Conservation (phyloP, 2,888 invertebrate species). For the Aphodius sticticus region DNA sequence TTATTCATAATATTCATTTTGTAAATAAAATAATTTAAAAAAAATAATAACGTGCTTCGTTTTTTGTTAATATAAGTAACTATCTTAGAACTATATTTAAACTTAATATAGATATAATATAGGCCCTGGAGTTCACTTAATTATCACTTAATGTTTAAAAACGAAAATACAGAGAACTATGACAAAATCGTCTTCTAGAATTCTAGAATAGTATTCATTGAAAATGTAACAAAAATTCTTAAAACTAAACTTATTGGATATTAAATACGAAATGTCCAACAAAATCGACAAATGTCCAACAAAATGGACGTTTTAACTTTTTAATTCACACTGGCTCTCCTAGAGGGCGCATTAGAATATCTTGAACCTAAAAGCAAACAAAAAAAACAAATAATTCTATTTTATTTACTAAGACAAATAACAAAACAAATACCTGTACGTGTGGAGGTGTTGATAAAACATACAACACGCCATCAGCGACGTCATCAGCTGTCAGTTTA, state of each 20-base stretch:
- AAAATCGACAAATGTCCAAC: too few relatives aligned
- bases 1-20: not conserved
- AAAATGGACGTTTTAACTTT: not conserved
- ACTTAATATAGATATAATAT: too few relatives aligned
- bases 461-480: slow-evolving; percentile 53
- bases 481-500: slow-evolving; percentile 48
- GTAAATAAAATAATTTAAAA: not conserved
- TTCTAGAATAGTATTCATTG: too few relatives aligned
- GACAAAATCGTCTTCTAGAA: too few relatives aligned
- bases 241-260: too few relatives aligned
- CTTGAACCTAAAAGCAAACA: slow-evolving; percentile 39
- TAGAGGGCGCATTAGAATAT: slow-evolving; percentile 41
- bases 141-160: too few relatives aligned
- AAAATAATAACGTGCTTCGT: not conserved
- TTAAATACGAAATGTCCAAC: too few relatives aligned
- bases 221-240: too few relatives aligned
- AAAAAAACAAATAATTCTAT: slow-evolving; percentile 18
- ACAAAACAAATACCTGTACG: slow-evolving; percentile 50
- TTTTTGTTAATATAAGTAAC: too few relatives aligned
- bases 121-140: too few relatives aligned
- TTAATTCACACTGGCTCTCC: slow-evolving; percentile 42
- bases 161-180: too few relatives aligned
- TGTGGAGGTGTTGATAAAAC: slow-evolving; percentile 53
- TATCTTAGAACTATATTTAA: too few relatives aligned
- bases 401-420: not conserved